phyloP scores from a whole-genome alignment of 2,888 invertebrate genomes.

The Anoplius nigerrimus region DNA sequence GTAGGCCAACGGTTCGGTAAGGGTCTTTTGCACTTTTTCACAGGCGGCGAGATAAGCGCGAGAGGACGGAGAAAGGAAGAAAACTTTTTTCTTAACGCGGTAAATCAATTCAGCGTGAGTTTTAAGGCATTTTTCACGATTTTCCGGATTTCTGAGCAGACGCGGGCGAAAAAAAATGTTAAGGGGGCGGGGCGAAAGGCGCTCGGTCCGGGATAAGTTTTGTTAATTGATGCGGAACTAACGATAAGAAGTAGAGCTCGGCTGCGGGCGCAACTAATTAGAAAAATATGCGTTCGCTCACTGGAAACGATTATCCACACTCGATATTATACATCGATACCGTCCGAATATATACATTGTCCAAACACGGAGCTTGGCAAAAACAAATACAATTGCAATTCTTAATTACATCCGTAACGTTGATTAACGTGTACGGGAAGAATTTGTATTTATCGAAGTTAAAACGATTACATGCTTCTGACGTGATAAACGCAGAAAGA shows the following conservation, averaged over 20 bases:
- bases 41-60: slow-evolving; percentile 47
- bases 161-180: slow-evolving; percentile 29
- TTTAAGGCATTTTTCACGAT: slow-evolving; percentile 62
- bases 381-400: no score
- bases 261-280: slow-evolving; percentile 48
- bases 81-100: slow-evolving; percentile 69
- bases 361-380: no score
- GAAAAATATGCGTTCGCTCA: slow-evolving; percentile 45
- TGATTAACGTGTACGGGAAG: no score
- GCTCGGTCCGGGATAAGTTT: slow-evolving; percentile 38
- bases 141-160: slow-evolving; percentile 57
- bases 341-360: background rate
- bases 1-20: slow-evolving; percentile 55
- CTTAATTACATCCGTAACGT: no score
- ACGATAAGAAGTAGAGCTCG: slow-evolving; percentile 46
- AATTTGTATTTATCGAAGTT: no score
- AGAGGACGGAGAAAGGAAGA: slow-evolving; percentile 52
- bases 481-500: no score
- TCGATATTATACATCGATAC: background rate
- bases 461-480: no score
- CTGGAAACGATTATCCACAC: slow-evolving; percentile 46
- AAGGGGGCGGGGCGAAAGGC: slow-evolving; percentile 3
- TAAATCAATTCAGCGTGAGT: slow-evolving; percentile 66
- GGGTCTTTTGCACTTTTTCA: slow-evolving; percentile 37
- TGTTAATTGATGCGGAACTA: slow-evolving; percentile 53